A percentile compares a stretch with the other conserved stretches of the same genome.
phyloP scores from a whole-genome alignment of 1,140 invertebrate genomes.

The Drosophila simulans region DNA sequence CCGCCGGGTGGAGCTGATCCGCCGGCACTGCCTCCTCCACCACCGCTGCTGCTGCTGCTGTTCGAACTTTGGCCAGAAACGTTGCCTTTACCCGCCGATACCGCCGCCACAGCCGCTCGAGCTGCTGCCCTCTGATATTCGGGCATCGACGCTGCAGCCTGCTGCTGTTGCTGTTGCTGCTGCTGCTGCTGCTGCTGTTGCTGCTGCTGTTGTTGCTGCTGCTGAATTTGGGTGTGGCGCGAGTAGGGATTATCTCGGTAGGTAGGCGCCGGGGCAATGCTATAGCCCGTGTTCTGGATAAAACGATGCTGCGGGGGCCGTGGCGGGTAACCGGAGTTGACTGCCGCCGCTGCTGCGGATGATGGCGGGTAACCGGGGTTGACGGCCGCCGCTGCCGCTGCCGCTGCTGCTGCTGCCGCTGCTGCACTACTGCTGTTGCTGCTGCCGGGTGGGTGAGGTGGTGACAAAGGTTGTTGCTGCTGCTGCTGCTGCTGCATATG shows the following conservation, averaged over 20 bases:
- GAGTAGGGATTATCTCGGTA: slow-evolving; percentile 80
- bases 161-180: slow-evolving; percentile 16
- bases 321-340: slow-evolving; percentile 70
- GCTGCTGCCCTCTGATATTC: slow-evolving; percentile 62
- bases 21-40: background rate
- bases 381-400: slow-evolving; percentile 24
- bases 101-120: slow-evolving; percentile 41
- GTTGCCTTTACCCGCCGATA: slow-evolving; percentile 9
- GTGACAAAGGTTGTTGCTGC: slow-evolving; percentile 81
- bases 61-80: slow-evolving; percentile 19
- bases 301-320: slow-evolving; percentile 60
- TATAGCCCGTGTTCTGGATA: slow-evolving; percentile 64
- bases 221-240: slow-evolving; percentile 72
- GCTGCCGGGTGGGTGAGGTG: slow-evolving; percentile 61
- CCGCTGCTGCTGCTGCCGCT: slow-evolving; percentile 50
- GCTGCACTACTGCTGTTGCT: slow-evolving; percentile 25
- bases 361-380: no score
- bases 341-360: slow-evolving; percentile 57
- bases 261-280: slow-evolving; percentile 60
- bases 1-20: slow-evolving; percentile 28
- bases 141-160: slow-evolving; percentile 36
- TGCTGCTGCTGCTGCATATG: slow-evolving; percentile 65
- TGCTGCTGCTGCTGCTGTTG: slow-evolving; percentile 2
- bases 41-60: slow-evolving; percentile 1
- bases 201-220: slow-evolving; percentile 22